Conservation (phyloP, 2,113 vertebrate species). For the Charadrius vociferus region DNA sequence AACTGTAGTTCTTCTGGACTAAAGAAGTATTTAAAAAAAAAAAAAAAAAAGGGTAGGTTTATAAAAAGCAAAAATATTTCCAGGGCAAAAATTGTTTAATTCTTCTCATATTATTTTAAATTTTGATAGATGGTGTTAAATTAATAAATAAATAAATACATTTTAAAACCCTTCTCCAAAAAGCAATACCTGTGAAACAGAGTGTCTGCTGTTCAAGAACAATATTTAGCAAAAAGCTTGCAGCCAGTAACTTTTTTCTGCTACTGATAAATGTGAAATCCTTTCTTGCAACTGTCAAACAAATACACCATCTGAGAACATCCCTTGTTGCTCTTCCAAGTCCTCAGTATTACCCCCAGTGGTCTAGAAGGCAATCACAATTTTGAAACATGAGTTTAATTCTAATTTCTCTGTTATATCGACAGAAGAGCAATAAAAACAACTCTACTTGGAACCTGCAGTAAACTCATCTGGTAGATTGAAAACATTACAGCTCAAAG, state of each 20-base stretch:
- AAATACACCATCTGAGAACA: neutral
- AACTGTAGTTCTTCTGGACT: neutral
- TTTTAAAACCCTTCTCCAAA: neutral
- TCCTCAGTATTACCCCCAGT: neutral
- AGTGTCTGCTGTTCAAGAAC: neutral
- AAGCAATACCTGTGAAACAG: neutral
- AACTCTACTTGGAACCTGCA: neutral
- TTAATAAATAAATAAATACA: neutral
- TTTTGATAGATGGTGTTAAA: neutral
- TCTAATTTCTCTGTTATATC: conserved; percentile 29
- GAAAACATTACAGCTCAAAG: neutral
- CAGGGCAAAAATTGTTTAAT: neutral
- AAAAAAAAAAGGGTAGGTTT: neutral
- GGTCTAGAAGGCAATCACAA: neutral
- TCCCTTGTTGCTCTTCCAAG: neutral
- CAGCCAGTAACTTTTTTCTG: neutral
- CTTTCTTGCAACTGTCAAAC: neutral
- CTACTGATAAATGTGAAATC: neutral
- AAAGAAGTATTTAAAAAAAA: neutral
- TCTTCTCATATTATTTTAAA: neutral
- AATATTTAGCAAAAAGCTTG: neutral
- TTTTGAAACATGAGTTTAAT: conserved; percentile 34
- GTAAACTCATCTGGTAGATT: neutral
- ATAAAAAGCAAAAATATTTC: neutral
- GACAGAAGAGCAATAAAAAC: conserved; percentile 29